Evolutionary conservation across 2,797 vertebrate species (phyloP), one percentile per base, ranked within the genome.

Genomic region (Poecilia velifera): DNA sequence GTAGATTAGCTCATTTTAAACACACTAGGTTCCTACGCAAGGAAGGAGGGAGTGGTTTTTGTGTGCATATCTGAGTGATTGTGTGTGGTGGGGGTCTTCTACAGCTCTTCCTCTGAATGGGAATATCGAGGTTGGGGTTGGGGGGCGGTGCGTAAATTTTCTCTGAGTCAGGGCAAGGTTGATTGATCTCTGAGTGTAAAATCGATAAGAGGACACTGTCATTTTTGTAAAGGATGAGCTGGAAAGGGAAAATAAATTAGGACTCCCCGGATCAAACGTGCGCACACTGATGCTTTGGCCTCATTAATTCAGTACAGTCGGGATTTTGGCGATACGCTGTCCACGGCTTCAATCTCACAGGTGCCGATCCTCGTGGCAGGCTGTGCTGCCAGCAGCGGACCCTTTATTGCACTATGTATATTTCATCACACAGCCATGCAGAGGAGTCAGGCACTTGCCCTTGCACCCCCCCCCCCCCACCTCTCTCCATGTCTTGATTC

Each of bases 171-270:
- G 97, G 96, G 93, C 96, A 97, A 97, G 97, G 96, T 97, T 98
- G 98, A 99, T 99, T 98, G 97, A 99, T 99, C 97, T 98, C 96
- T 96, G 96, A 97, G 96, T 96, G 97, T 98, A 97, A 98, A 98
- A 99, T 99, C 97, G 95, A 99, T 99, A 98, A 97, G 96, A 96
- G 97, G 97, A 97, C 97, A 96, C 97, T 98, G 98, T 99, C 98
- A 99, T 99, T 98, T 99, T 98, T 98, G 97, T 98, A 98, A 99
- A 97, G 96, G 97, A 98, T 98, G 97, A 97, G 96, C 96, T 94
- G 94, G 96, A 96, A 96, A 97, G 97, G 96, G 96, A 96, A 98
- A 98, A 98, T 99, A 98, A 98, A 99, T 98, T 95, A 98, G 97
- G 98, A 98, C 97, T 98, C 97, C 91, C 96, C 96, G 95, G 96